Conservation (phyloP, 1,140 invertebrate genomes). For the Philotrypesis tridentata region DNA sequence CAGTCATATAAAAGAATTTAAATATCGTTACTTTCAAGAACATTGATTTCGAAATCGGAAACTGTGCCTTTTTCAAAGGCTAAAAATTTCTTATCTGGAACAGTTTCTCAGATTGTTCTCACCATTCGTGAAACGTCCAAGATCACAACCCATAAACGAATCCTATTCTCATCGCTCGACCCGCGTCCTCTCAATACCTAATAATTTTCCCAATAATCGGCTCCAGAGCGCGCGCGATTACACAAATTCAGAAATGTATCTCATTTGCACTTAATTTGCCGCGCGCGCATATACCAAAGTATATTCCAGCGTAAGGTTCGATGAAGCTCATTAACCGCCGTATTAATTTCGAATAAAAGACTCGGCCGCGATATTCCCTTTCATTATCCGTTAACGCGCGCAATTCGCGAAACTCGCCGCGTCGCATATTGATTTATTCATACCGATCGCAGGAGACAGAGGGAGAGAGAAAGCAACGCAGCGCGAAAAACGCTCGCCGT, state of each 20-base stretch:
- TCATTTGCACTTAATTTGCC: not conserved
- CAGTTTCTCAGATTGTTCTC: no score
- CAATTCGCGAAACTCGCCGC: not conserved
- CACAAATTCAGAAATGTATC: not conserved
- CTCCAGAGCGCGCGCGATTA: not conserved
- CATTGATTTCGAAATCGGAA: no score
- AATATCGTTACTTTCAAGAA: no score
- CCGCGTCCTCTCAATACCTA: no score
- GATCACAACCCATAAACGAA: no score
- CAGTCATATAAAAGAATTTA: no score
- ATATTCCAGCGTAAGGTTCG: not conserved
- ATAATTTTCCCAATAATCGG: not conserved
- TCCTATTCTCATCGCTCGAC: no score
- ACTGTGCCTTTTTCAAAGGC: no score
- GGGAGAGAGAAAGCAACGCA: not conserved
- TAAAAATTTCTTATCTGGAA: no score
- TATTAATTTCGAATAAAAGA: not conserved
- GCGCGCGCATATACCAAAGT: not conserved
- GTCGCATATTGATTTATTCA: not conserved
- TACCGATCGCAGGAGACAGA: no score
- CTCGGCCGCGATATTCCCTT: not conserved
- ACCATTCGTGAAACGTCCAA: no score
- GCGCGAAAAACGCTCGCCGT: not conserved
- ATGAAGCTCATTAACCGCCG: not conserved
- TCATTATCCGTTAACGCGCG: not conserved